These are phyloP conservation scores for Megalops atlanticus DNA, from an alignment of 2,113 vertebrate genomes.

Conservation along the genomic window DNA sequence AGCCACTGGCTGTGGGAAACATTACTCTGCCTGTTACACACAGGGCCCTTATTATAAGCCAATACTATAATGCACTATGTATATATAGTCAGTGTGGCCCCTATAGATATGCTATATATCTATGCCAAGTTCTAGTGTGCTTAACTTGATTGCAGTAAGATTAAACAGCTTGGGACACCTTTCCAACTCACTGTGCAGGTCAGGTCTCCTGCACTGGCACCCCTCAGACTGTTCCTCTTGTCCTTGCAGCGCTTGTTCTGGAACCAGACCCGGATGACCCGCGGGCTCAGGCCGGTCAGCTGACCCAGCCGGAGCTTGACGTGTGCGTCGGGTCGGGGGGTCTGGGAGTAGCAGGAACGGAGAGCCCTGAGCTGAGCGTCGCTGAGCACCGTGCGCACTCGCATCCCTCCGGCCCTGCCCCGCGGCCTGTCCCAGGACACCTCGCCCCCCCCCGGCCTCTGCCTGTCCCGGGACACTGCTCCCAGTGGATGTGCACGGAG, in stretches of 20 bases:
- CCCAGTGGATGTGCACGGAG: background rate
- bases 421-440: background rate
- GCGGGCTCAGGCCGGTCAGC: conserved; percentile 28
- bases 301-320: conserved; percentile 22
- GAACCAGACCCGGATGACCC: conserved; percentile 38
- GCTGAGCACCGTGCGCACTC: conserved; percentile 26
- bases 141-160: no score
- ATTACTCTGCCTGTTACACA: no score
- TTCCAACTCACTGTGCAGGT: background rate
- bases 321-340: background rate
- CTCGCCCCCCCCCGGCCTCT: background rate
- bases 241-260: conserved; percentile 39
- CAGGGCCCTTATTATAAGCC: no score
- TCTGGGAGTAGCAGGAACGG: conserved; percentile 28
- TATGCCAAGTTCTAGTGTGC: no score
- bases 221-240: conserved; percentile 19
- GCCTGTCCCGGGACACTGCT: background rate
- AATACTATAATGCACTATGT: no score
- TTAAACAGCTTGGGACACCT: no score
- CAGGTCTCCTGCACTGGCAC: background rate
- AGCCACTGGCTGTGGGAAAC: no score
- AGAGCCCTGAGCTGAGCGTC: conserved; percentile 20
- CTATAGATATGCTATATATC: no score
- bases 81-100: no score
- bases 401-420: background rate